A percentile compares a stretch with the other conserved stretches of the same genome.
phyloP scores from a whole-genome alignment of 2,113 vertebrate genomes.

The Astur gentilis region DNA sequence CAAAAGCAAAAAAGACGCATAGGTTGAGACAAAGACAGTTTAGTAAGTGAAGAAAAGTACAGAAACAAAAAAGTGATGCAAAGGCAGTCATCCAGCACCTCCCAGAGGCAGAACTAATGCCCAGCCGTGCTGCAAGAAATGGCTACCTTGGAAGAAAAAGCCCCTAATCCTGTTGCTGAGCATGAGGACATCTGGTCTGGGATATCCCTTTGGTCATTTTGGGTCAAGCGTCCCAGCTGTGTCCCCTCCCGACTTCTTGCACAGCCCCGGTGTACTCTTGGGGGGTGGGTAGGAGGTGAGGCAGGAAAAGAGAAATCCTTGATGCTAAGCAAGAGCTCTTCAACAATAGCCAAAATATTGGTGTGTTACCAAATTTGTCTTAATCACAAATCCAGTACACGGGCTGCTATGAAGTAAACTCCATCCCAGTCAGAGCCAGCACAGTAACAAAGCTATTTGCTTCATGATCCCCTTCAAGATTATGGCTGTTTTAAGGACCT shows the following conservation, averaged over 20 bases:
- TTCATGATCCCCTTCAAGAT: neutral
- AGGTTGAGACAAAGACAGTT: neutral
- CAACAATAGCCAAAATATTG: neutral
- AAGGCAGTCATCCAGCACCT: neutral
- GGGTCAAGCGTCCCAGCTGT: neutral
- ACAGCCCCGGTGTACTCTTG: too few relatives aligned
- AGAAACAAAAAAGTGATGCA: neutral
- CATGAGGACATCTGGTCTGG: neutral
- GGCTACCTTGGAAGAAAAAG: neutral
- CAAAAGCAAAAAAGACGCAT: neutral
- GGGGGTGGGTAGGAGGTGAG: fast-evolving
- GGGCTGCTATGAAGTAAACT: neutral
- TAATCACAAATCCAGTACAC: neutral
- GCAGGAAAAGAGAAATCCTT: neutral
- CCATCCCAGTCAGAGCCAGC: neutral
- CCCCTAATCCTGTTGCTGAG: neutral
- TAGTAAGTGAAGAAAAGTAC: neutral
- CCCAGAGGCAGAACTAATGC: neutral
- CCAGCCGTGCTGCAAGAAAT: neutral
- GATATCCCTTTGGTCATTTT: neutral
- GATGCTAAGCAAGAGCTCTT: neutral
- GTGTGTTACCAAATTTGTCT: neutral
- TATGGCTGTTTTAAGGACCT: neutral
- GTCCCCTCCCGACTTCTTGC: neutral
- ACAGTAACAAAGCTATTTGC: neutral